A percentile compares a stretch with the other conserved stretches of the same genome.
These are phyloP conservation scores for Galeopterus variegatus DNA, from an alignment of 2,113 vertebrate species.

Conservation along the genomic window DNA sequence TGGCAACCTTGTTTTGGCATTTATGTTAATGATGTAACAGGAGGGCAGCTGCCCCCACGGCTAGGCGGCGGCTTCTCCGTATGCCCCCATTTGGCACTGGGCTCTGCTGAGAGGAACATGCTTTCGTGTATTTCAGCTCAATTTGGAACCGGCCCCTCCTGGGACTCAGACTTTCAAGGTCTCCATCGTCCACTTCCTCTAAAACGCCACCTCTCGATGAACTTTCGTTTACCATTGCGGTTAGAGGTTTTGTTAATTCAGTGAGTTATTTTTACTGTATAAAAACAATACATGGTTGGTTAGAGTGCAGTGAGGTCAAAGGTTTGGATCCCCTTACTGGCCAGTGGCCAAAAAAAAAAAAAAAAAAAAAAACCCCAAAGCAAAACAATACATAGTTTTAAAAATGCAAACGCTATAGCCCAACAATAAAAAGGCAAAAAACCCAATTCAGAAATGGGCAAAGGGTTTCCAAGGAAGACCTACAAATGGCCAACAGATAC, in stretches of 20 bases:
- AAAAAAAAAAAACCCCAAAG: too few relatives aligned
- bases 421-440: too few relatives aligned
- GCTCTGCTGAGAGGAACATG: too few relatives aligned
- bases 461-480: not conserved
- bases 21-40: accelerated
- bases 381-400: not conserved
- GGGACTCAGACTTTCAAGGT: not conserved
- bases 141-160: not conserved
- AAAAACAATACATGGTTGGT: not conserved
- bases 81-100: too few relatives aligned
- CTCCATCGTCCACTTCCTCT: not conserved
- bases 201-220: not conserved
- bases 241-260: not conserved
- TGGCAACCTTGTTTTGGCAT: not conserved
- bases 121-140: not conserved
- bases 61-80: not conserved
- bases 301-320: too few relatives aligned
- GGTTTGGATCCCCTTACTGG: too few relatives aligned
- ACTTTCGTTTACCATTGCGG: not conserved
- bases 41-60: not conserved
- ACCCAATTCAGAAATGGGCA: not conserved
- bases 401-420: not conserved
- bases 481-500: not conserved
- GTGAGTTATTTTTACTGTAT: not conserved
- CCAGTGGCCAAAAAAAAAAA: too few relatives aligned